Percentiles rank a stretch among this genome's conserved stretches.
phyloP scores from a whole-genome alignment of 2,888 invertebrate genomes.

The Acanthopleura granulata region DNA sequence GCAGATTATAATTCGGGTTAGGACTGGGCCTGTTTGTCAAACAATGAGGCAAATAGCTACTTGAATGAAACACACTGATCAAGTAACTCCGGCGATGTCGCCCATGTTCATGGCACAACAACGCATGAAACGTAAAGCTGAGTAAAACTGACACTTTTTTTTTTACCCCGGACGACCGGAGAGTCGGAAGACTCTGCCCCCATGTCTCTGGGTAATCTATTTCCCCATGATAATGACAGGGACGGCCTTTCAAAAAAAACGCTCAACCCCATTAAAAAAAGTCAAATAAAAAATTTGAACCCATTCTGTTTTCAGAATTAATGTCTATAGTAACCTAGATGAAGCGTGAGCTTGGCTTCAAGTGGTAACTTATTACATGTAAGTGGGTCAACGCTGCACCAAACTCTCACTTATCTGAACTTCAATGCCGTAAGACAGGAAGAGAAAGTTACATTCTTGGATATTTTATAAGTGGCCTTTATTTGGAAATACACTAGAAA shows the following conservation, averaged over 20 bases:
- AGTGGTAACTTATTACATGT: no score
- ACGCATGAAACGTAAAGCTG: not conserved
- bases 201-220: not conserved
- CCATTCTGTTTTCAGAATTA: not conserved
- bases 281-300: not conserved
- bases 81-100: not conserved
- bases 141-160: not conserved
- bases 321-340: not conserved
- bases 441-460: no score
- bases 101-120: not conserved
- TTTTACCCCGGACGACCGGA: no score
- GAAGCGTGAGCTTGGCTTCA: no score
- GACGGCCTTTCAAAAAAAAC: not conserved
- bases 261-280: not conserved
- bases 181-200: no score
- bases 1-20: slow-evolving; percentile 9
- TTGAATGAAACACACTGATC: slow-evolving; percentile 5
- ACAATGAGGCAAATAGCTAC: slow-evolving; percentile 6
- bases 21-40: not conserved
- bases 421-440: no score
- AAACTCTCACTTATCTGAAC: no score
- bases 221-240: not conserved
- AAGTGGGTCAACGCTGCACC: no score
- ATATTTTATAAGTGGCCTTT: no score
- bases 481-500: no score